Evolutionary conservation across 1,140 invertebrate genomes (phyloP).

Genomic region (Planococcus citri): DNA sequence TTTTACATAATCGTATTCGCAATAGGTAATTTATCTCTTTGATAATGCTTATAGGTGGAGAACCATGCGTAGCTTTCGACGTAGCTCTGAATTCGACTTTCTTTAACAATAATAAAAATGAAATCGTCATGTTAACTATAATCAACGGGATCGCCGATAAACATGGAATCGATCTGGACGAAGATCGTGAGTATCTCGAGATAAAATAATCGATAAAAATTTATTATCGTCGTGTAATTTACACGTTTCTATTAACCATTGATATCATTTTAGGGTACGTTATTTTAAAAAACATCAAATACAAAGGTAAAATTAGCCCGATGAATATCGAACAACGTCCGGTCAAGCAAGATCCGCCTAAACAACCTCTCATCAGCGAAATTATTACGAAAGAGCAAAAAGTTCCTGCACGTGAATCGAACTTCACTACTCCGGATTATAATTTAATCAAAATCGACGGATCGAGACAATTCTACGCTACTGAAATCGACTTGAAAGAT

Average conservation of each 20-base stretch:
- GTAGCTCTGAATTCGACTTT: slow-evolving; percentile 61
- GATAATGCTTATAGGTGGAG: slow-evolving; percentile 39
- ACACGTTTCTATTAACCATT: background rate
- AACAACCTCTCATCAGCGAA: background rate
- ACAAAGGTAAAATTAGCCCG: background rate
- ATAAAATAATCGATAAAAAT: background rate
- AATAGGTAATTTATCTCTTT: background rate
- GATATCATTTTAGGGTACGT: background rate
- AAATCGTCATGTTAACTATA: slow-evolving; percentile 56
- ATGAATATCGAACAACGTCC: slow-evolving; percentile 15
- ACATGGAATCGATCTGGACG: background rate
- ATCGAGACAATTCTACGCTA: background rate
- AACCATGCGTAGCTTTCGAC: slow-evolving; percentile 56
- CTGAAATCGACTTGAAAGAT: slow-evolving; percentile 1
- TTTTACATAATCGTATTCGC: background rate
- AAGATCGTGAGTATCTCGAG: background rate
- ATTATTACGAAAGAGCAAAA: background rate
- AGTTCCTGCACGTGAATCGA: background rate
- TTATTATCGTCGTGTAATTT: background rate
- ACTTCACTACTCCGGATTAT: background rate
- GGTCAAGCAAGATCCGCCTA: background rate
- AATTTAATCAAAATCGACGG: slow-evolving; percentile 10
- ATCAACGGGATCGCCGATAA: slow-evolving; percentile 48
- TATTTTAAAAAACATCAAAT: background rate
- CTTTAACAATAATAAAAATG: slow-evolving; percentile 50